Percentiles rank a stretch among this genome's conserved stretches.
phyloP scores from a whole-genome alignment of 2,113 vertebrate genomes.

The Laticauda laticaudata region DNA sequence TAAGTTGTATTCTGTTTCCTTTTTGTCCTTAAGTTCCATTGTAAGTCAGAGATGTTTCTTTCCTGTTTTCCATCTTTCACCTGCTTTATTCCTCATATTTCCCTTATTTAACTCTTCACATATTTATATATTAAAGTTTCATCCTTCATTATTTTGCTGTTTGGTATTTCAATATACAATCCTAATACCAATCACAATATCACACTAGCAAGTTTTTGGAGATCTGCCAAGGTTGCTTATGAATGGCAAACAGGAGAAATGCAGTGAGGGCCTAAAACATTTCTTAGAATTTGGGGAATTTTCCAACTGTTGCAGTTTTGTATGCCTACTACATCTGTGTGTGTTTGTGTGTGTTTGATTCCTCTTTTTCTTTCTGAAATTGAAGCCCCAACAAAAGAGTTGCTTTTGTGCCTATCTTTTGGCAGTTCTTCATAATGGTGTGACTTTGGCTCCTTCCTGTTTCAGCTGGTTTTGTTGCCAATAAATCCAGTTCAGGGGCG shows the following conservation, averaged over 20 bases:
- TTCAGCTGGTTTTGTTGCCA: not conserved
- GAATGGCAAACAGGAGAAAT: not conserved
- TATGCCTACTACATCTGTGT: fast-evolving
- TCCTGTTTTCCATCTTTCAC: too few relatives aligned
- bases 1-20: too few relatives aligned
- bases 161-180: too few relatives aligned
- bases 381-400: not conserved
- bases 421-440: not conserved
- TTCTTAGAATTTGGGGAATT: not conserved
- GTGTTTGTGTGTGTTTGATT: not conserved
- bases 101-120: too few relatives aligned
- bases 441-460: not conserved
- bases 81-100: too few relatives aligned
- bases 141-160: too few relatives aligned
- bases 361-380: too few relatives aligned
- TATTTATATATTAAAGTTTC: too few relatives aligned
- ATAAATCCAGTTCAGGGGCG: not conserved
- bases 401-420: not conserved
- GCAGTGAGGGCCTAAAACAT: not conserved
- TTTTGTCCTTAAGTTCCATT: too few relatives aligned
- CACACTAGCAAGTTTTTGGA: too few relatives aligned
- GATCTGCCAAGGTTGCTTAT: not conserved
- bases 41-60: too few relatives aligned
- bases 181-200: too few relatives aligned
- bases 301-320: not conserved